These are phyloP conservation scores for Philopotamus ludificatus DNA, from an alignment of 1,140 invertebrate species.

Conservation along the genomic window DNA sequence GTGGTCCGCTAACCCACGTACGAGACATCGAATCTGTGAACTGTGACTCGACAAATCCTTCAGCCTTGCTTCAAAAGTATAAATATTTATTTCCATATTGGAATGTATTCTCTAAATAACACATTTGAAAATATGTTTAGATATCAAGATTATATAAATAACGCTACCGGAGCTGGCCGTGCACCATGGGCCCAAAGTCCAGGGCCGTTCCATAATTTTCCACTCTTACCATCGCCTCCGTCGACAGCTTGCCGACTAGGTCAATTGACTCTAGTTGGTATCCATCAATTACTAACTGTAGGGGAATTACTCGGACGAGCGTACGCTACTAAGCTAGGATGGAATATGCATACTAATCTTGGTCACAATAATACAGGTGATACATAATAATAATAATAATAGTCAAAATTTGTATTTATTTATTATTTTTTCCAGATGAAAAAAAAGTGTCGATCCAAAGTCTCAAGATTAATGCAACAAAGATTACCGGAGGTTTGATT, in stretches of 20 bases:
- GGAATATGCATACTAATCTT: constrained; percentile 43
- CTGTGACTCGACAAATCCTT: constrained; percentile 63
- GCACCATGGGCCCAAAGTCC: constrained; percentile 70
- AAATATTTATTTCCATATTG: constrained; percentile 6
- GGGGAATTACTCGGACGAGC: constrained; percentile 69
- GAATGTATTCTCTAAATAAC: background rate
- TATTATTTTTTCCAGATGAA: constrained; percentile 35
- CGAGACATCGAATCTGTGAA: constrained; percentile 72
- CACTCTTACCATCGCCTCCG: constrained; percentile 63
- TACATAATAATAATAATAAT: no score
- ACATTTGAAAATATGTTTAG: no score
- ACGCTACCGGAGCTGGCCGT: constrained; percentile 59
- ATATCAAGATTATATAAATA: constrained; percentile 61
- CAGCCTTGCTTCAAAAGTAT: constrained; percentile 54
- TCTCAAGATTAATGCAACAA: no score
- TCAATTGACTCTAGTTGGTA: constrained; percentile 67
- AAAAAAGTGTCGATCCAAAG: no score
- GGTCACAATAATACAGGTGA: constrained; percentile 3
- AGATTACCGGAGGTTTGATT: no score
- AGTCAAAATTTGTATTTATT: background rate
- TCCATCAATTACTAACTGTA: constrained; percentile 72
- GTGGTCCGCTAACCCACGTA: constrained; percentile 79
- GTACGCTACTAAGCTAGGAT: constrained; percentile 58
- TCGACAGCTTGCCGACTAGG: constrained; percentile 64
- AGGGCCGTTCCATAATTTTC: constrained; percentile 81